Evolutionary conservation across 1,140 invertebrate genomes (phyloP).

Genomic region (Cotesia chilonis): DNA sequence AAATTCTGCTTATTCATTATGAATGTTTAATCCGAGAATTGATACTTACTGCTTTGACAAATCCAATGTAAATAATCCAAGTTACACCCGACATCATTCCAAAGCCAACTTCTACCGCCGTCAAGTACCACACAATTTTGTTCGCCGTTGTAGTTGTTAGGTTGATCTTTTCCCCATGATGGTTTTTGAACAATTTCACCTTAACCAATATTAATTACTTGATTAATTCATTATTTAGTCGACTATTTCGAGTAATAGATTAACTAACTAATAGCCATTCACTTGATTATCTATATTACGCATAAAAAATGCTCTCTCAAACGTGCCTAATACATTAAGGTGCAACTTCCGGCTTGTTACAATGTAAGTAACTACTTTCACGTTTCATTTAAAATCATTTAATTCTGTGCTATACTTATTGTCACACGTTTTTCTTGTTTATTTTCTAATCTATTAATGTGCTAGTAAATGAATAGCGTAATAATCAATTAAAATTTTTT

Average conservation of each 20-base stretch:
- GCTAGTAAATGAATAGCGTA: conserved; percentile 3
- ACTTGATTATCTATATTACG: conserved; percentile 22
- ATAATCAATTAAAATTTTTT: background rate
- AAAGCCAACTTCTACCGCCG: conserved; percentile 86
- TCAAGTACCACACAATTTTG: conserved; percentile 94
- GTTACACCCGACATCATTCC: conserved; percentile 95
- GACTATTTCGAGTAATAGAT: conserved; percentile 8
- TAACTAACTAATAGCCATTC: conserved; percentile 1
- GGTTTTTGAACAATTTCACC: conserved; percentile 81
- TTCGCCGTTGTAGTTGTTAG: conserved; percentile 94
- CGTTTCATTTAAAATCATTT: conserved; percentile 50
- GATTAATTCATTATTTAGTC: conserved; percentile 26
- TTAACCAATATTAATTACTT: conserved; percentile 56
- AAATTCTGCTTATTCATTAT: too few species aligned
- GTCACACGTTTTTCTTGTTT: background rate
- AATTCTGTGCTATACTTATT: too few species aligned
- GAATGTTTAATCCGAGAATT: background rate
- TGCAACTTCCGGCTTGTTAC: conserved; percentile 58
- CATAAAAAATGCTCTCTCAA: conserved; percentile 9
- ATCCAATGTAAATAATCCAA: conserved; percentile 92
- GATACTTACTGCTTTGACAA: conserved; percentile 85
- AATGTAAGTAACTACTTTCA: conserved; percentile 56
- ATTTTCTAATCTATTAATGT: conserved; percentile 1
- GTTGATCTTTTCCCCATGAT: conserved; percentile 91
- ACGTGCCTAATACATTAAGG: conserved; percentile 27